Evolutionary conservation across 2,797 vertebrate species (phyloP).

Genomic region (Thaleichthys pacificus): DNA sequence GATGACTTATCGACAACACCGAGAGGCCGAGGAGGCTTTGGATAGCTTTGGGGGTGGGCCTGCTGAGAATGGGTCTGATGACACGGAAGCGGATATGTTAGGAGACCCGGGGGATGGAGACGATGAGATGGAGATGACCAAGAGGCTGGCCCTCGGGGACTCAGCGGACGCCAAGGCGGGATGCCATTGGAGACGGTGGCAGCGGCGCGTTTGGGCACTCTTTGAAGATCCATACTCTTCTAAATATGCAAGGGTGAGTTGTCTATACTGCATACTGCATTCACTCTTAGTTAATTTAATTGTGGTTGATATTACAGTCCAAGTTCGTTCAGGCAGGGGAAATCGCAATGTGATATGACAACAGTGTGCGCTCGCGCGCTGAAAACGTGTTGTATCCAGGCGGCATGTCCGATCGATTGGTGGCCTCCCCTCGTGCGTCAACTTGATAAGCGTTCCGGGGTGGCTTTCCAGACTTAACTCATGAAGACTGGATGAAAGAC

Average conservation of each 20-base stretch:
- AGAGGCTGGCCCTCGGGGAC: constrained; percentile 85
- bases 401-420: constrained; percentile 51
- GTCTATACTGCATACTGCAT: background rate
- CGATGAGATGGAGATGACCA: constrained; percentile 86
- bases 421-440: constrained; percentile 40
- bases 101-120: constrained; percentile 84
- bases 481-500: constrained; percentile 40
- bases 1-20: constrained; percentile 91
- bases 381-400: constrained; percentile 36
- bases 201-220: constrained; percentile 85
- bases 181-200: constrained; percentile 85
- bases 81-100: constrained; percentile 78
- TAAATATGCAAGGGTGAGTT: constrained; percentile 87
- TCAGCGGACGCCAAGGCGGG: constrained; percentile 78
- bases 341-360: no score
- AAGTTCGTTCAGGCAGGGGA: no score
- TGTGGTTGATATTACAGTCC: no score
- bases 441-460: background rate
- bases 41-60: constrained; percentile 84
- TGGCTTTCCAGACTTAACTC: constrained; percentile 32
- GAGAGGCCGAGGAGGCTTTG: constrained; percentile 88
- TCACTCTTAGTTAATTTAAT: no score
- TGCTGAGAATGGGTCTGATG: constrained; percentile 77
- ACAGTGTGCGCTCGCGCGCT: constrained; percentile 5
- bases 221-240: constrained; percentile 93